Base-by-base conservation (phyloP, 2,113 vertebrate species). In the Drymodes brunneopygia region DNA sequence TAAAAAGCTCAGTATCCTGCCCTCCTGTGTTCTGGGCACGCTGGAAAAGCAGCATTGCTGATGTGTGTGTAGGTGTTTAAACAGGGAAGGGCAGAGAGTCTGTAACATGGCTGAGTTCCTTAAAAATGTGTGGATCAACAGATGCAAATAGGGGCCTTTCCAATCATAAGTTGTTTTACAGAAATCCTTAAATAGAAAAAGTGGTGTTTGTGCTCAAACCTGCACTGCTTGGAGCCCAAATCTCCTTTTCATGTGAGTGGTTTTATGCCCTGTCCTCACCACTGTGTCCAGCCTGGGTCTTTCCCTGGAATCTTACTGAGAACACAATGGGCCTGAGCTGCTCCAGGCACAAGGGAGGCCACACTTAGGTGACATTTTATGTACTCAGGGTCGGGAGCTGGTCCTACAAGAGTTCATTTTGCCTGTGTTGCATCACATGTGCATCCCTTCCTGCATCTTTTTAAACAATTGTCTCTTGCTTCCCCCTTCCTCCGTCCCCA, bases 341-440 rank as follows among this genome's bases (percentile, higher is more conserved):
- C 44, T 42, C 33, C 62, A 42, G 70, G 6, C 8, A 7, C 24
- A 6, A n/a, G 29, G 38, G 23, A 36, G n/a, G 24, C 15, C 28
- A 13, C 0, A 0, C 14, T 12, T 5, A n/a, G 15, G 13, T 1
- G 2, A 10, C 0, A 1, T 51, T 81, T 70, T 6, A 13, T 2
- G 6, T 6, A 3, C 27, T 57, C 35, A 10, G 4, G 15, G 0
- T 11, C 70, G 47, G 25, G 29, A 58, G 42, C 31, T 85, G 29
- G 1, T 71, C 12, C n/a, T 16, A 2, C 0, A 0, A 42, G 50
- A 12, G 11, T 4, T 69, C 29, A 10, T 7, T n/a, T 35, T 11
- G 6, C 19, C 16, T 1, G 0, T 11, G 2, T 35, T 23, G 13
- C 12, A 12, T 40, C 10, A 7, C 10, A 21, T 11, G 25, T 14